Evolutionary conservation across 1,140 invertebrate species (phyloP).

Genomic region (Diabrotica undecimpunctata): DNA sequence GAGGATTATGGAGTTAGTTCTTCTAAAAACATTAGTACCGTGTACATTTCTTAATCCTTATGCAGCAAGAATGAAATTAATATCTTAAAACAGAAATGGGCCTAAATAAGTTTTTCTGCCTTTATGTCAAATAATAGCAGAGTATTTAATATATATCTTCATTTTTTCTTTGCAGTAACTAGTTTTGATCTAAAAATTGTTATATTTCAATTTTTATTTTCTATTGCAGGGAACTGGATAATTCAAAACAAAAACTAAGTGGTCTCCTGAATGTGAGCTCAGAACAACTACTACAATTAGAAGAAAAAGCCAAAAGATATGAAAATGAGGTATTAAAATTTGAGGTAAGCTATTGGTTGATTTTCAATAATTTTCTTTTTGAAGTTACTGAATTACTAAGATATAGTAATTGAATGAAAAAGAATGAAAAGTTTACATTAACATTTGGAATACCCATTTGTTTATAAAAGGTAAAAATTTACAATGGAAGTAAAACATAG

Average conservation of each 20-base stretch:
- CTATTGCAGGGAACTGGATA: constrained; percentile 25
- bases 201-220: not conserved
- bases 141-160: not conserved
- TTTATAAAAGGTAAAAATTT: too few species aligned
- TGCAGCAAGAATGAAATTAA: too few species aligned
- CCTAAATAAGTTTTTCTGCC: too few species aligned
- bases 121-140: not conserved
- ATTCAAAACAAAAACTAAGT: constrained; percentile 19
- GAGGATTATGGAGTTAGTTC: not conserved
- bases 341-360: constrained; percentile 27
- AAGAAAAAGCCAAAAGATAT: constrained; percentile 39
- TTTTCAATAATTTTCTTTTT: too few species aligned
- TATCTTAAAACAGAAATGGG: too few species aligned
- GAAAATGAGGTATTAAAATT: constrained; percentile 37
- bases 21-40: not conserved
- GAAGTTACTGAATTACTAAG: too few species aligned
- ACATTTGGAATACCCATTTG: too few species aligned
- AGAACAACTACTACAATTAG: constrained; percentile 26
- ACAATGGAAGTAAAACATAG: too few species aligned
- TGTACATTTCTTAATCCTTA: not conserved
- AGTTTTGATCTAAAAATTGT: not conserved
- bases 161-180: not conserved
- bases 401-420: too few species aligned
- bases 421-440: too few species aligned
- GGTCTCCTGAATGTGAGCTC: constrained; percentile 18